These are phyloP conservation scores for Aphidius ervi DNA, from an alignment of 1,140 invertebrate species.

Conservation along the genomic window DNA sequence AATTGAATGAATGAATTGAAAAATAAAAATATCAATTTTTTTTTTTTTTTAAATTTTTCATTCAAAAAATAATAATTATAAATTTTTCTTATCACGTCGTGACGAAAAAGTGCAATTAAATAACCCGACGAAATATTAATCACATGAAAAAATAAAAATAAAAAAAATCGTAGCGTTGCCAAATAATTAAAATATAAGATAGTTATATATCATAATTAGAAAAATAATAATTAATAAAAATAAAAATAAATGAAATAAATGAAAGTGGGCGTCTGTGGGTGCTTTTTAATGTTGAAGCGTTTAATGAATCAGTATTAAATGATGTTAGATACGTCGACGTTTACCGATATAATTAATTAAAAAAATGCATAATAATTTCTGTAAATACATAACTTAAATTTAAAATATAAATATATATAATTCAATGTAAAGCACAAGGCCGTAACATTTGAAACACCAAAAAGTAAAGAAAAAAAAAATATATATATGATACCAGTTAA, in stretches of 20 bases:
- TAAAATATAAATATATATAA: background rate
- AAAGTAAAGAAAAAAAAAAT: no score
- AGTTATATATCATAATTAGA: constrained; percentile 10
- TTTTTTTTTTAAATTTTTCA: background rate
- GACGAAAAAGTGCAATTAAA: constrained; percentile 29
- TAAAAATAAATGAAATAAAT: constrained; percentile 11
- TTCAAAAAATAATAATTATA: background rate
- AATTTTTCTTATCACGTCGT: constrained; percentile 14
- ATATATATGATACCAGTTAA: no score
- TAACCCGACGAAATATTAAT: constrained; percentile 17
- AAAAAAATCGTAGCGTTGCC: constrained; percentile 24
- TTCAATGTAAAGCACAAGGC: constrained; percentile 1
- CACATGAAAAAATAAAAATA: constrained; percentile 12
- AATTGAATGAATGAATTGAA: no score
- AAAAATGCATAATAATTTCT: constrained; percentile 4
- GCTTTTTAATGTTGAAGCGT: constrained; percentile 16
- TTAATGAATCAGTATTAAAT: constrained; percentile 23
- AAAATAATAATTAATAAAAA: constrained; percentile 10
- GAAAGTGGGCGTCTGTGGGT: background rate
- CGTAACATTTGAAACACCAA: background rate
- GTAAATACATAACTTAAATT: constrained; percentile 10
- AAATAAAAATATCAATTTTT: background rate
- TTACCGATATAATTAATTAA: background rate
- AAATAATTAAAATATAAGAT: constrained; percentile 24
- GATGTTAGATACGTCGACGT: constrained; percentile 5